Base-by-base conservation (phyloP, 2,888 invertebrate genomes). In the Arrhopalites spinosus region DNA sequence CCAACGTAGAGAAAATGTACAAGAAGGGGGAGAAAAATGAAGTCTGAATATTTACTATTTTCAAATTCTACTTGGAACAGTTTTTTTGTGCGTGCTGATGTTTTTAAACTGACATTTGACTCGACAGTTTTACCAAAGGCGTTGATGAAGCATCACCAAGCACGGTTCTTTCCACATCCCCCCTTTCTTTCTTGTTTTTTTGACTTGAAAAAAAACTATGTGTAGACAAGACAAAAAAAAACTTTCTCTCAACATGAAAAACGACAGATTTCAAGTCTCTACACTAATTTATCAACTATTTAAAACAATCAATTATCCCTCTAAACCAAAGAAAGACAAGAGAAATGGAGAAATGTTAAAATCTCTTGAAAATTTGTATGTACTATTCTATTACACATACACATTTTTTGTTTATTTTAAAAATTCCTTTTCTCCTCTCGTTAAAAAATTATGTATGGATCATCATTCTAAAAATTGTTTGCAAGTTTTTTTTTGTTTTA, bases 71-170 rank as follows among this genome's bases (percentile, higher is more conserved):
- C n/a, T n/a, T n/a, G 36, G 36, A 36, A 36, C 11, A 7, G 36
- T 36, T 3, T 36, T 3, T 36, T 3, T 36, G 36, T 36, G 36
- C 11, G 36, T 36, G 47, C 20, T 20, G 45, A 66, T 66, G 66
- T 63, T 61, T 72, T 63, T 63, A 47, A 72, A 72, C 63, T 72
- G 72, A 63, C 64, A 63, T 63, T 71, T 71, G 47, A 64, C 43
- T 63, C 63, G 29, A 17, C 56, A 36, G 36, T 36, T 36, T 36
- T 11, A 7, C 36, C 29, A 27, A 47, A 20, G 43, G 43, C 61
- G 27, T 72, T 61, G 47, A 72, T 63, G 63, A 61, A 72, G 36
- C n/a, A 59, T 61, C 36, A 7, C 61, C 11, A 72, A 72, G 63
- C 27, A 43, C 50, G 23, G 25, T 36, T 36, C 11, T 36, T 11